Percentiles rank a stretch among this genome's conserved stretches.
These are phyloP conservation scores for Alloscopus bannaensis DNA, from an alignment of 2,888 invertebrate species.

Conservation along the genomic window DNA sequence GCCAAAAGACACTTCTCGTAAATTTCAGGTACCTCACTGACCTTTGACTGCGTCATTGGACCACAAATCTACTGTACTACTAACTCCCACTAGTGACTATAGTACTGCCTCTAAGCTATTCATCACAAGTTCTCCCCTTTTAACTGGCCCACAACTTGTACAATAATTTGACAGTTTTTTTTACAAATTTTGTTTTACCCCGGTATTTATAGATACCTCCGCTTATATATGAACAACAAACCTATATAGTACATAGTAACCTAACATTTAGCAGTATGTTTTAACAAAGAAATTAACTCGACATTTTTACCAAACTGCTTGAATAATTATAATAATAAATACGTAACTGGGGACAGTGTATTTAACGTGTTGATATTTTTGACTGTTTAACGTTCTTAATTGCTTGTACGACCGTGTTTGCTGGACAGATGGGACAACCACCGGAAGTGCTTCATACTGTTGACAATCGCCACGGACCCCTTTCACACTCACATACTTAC, in stretches of 20 bases:
- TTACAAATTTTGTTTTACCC: slow-evolving; percentile 17
- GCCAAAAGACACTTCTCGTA: slow-evolving; percentile 58
- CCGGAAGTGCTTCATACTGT: slow-evolving; percentile 15
- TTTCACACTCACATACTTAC: too few relatives aligned
- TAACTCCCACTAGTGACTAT: slow-evolving; percentile 22
- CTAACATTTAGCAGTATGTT: neutral
- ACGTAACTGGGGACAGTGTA: slow-evolving; percentile 45
- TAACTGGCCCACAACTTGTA: slow-evolving; percentile 55
- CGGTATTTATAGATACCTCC: slow-evolving; percentile 1
- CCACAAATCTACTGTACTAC: slow-evolving; percentile 22
- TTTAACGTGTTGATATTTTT: slow-evolving; percentile 32
- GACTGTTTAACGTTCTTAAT: slow-evolving; percentile 47
- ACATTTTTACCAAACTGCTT: slow-evolving; percentile 49
- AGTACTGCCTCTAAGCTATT: slow-evolving; percentile 23
- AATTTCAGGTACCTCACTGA: slow-evolving; percentile 61
- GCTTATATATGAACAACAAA: too few relatives aligned
- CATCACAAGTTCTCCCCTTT: slow-evolving; percentile 43
- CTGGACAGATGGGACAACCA: slow-evolving; percentile 25
- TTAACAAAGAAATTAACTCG: neutral
- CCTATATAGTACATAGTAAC: too few relatives aligned
- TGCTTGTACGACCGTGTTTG: slow-evolving; percentile 19
- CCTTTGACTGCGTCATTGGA: slow-evolving; percentile 60
- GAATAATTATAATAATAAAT: slow-evolving; percentile 50
- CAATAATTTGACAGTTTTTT: slow-evolving; percentile 44
- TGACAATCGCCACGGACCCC: too few relatives aligned